Percentiles rank a stretch among this genome's conserved stretches.
These are phyloP conservation scores for Eupithecia vulgata DNA, from an alignment of 2,888 invertebrate genomes.

Conservation along the genomic window DNA sequence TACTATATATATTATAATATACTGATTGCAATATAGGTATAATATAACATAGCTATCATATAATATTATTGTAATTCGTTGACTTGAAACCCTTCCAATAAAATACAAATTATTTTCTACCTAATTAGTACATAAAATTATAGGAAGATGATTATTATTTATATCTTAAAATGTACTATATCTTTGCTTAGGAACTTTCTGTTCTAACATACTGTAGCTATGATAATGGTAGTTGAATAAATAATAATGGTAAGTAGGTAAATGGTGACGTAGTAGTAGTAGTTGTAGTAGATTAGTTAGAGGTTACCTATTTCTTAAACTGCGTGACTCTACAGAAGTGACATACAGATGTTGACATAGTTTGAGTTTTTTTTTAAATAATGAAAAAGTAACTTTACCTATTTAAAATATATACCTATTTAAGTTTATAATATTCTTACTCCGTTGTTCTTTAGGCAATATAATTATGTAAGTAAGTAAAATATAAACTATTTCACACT, in stretches of 20 bases:
- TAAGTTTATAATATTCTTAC: neutral
- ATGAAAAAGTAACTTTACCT: neutral
- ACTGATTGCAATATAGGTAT: slow-evolving; percentile 55
- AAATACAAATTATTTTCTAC: slow-evolving; percentile 69
- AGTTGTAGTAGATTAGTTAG: neutral
- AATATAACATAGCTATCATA: slow-evolving; percentile 21
- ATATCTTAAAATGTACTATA: slow-evolving; percentile 65
- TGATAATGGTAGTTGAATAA: slow-evolving; percentile 5
- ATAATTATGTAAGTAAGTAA: neutral
- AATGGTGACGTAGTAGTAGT: neutral
- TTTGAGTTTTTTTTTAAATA: neutral
- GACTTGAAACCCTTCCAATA: slow-evolving; percentile 75
- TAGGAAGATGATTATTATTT: slow-evolving; percentile 54
- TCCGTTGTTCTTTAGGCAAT: neutral
- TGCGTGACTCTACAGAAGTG: neutral
- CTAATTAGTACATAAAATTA: slow-evolving; percentile 53
- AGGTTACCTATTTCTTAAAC: neutral
- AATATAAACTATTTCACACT: slow-evolving; percentile 14
- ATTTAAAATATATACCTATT: neutral
- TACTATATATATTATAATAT: slow-evolving; percentile 42
- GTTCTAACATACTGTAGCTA: slow-evolving; percentile 58
- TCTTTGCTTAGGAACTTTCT: slow-evolving; percentile 78
- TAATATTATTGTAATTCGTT: slow-evolving; percentile 72
- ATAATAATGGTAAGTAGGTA: too few species aligned
- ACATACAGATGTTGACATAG: neutral